Evolutionary conservation across 1,140 invertebrate species (phyloP), one percentile per base, ranked within the genome.

Genomic region (Atopsyche davidsoni): DNA sequence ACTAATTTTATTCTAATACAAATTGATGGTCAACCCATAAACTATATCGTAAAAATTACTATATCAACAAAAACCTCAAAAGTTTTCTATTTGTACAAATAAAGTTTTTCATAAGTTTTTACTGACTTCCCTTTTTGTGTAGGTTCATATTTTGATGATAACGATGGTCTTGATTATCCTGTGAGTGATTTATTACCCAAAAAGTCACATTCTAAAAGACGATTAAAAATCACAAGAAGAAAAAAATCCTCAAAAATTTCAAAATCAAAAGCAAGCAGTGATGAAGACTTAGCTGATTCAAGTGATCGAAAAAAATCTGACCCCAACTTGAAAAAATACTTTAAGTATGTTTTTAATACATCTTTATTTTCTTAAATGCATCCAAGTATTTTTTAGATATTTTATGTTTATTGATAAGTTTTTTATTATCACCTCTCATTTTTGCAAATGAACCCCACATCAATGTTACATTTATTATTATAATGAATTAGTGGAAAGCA

Each of bases 301-400:
- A 44, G 21, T 17, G 36, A 40, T 11, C 38, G 40, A 28, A 50
- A 45, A 32, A 55, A 50, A 21, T 34, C 32, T 23, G 46, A 55
- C 18, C 54, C 54, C 9, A 49, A 52, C 34, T 34, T 57, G 18
- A 46, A 35, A 49, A 57, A 57, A 40, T 57, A 49, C 40, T 48
- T 57, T 23, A 48, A 25, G 54, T 57, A 23, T 48, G 54, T 51
- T 11, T 16, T 40, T 34, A 25, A 4, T 28, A 34, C 23, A 16
- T 25, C 19, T 16, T 19, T 1, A 40, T 24, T 11, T 21, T 19
- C 18, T n/a, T n/a, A n/a, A n/a, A n/a, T n/a, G n/a, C n/a, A n/a
- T n/a, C n/a, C n/a, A n/a, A n/a, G n/a, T n/a, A n/a, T n/a, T n/a
- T n/a, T n/a, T n/a, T n/a, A n/a, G n/a, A n/a, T n/a, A n/a, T n/a